Evolutionary conservation across 2,797 vertebrate species (phyloP).

Genomic region (Falco berigora): DNA sequence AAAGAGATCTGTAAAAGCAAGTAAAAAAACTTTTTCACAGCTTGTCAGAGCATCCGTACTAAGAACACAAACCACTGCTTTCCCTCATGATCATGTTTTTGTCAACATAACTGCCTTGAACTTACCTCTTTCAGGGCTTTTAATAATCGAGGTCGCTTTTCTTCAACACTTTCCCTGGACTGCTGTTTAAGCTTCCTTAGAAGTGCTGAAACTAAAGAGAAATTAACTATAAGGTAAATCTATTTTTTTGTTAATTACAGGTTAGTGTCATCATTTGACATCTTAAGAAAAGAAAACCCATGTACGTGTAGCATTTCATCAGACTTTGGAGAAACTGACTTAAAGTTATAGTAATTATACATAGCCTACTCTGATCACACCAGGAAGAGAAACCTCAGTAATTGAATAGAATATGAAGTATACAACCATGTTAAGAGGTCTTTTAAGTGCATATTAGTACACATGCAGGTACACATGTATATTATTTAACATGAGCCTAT

Average conservation of each 20-base stretch:
- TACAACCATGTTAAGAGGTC: background rate
- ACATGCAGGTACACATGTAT: background rate
- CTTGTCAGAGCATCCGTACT: background rate
- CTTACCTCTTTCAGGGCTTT: slow-evolving; percentile 93
- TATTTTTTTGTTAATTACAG: background rate
- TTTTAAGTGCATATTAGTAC: accelerated
- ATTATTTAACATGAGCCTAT: accelerated
- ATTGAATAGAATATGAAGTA: background rate
- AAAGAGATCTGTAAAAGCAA: background rate
- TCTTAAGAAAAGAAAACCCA: background rate
- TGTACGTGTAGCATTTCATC: background rate
- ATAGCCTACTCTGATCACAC: background rate
- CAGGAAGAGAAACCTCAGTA: background rate
- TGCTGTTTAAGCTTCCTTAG: slow-evolving; percentile 97
- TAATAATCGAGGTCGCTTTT: slow-evolving; percentile 94
- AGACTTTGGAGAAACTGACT: background rate
- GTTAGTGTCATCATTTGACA: background rate
- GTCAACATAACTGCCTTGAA: background rate
- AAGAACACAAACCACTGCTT: background rate
- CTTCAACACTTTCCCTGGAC: slow-evolving; percentile 96
- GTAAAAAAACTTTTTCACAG: background rate
- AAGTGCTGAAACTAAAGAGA: slow-evolving; percentile 86
- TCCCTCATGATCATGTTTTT: accelerated
- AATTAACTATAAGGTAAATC: background rate
- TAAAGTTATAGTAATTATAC: background rate